Conservation (phyloP, 1,140 invertebrate genomes). For the Megathymus violae region DNA sequence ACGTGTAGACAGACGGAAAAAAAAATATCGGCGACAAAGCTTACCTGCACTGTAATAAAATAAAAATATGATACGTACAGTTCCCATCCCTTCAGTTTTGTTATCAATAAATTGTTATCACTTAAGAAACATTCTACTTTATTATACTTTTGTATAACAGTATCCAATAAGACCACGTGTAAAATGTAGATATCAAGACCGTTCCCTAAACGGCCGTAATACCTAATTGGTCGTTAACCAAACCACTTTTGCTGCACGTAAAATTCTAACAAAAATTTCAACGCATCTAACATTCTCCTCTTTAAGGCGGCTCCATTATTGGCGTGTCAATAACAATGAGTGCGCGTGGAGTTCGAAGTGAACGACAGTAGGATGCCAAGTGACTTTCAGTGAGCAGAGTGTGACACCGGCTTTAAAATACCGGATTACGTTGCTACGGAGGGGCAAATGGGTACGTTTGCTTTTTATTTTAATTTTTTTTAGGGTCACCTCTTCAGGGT, state of each 20-base stretch:
- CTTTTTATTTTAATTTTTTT: conserved; percentile 34
- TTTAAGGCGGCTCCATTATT: conserved; percentile 24
- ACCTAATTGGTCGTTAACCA: conserved; percentile 33
- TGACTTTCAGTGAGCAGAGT: conserved; percentile 48
- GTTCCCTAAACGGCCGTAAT: not conserved
- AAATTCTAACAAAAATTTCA: conserved; percentile 9
- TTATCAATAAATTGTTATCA: too few relatives aligned
- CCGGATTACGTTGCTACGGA: conserved; percentile 70
- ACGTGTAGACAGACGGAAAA: too few relatives aligned
- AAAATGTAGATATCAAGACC: not conserved
- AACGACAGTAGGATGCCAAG: conserved; percentile 39
- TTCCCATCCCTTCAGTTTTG: too few relatives aligned
- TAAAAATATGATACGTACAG: too few relatives aligned
- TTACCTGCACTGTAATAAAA: too few relatives aligned
- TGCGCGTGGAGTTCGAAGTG: conserved; percentile 54
- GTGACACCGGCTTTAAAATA: conserved; percentile 58
- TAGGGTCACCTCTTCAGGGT: not conserved
- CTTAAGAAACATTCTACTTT: too few relatives aligned
- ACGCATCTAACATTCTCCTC: conserved; percentile 22
- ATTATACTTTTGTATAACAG: too few relatives aligned
- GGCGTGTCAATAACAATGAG: conserved; percentile 48
- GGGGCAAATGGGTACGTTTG: conserved; percentile 75
- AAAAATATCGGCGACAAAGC: too few relatives aligned
- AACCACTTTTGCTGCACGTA: conserved; percentile 31
- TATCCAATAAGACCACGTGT: too few relatives aligned